phyloP scores from a whole-genome alignment of 2,888 invertebrate genomes.

The Lucinisca nassula region DNA sequence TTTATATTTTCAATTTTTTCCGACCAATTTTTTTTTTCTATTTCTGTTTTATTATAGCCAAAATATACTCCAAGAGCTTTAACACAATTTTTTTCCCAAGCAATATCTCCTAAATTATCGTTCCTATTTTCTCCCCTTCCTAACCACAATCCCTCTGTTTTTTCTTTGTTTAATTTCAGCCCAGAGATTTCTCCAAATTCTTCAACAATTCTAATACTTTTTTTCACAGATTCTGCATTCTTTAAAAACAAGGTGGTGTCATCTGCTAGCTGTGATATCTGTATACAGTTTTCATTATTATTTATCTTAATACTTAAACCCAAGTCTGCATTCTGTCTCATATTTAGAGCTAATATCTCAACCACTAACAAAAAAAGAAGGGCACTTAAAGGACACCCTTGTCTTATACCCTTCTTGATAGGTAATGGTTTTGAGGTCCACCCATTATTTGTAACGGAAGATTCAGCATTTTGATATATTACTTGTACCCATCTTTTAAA shows the following conservation, averaged over 20 bases:
- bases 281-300: too few relatives aligned
- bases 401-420: slow-evolving; percentile 3
- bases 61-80: neutral
- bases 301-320: too few relatives aligned
- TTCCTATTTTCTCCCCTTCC: too few relatives aligned
- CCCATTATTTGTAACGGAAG: slow-evolving; percentile 17
- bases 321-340: neutral
- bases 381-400: slow-evolving; percentile 21
- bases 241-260: slow-evolving; percentile 15
- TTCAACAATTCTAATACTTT: neutral
- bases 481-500: neutral
- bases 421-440: neutral
- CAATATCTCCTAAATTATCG: neutral
- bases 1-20: too few relatives aligned
- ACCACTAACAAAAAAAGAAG: slow-evolving; percentile 18
- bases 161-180: neutral
- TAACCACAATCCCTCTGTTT: neutral
- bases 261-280: slow-evolving; percentile 12
- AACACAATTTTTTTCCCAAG: neutral
- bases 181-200: neutral
- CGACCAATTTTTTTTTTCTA: too few relatives aligned
- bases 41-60: neutral
- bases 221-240: neutral
- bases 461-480: neutral
- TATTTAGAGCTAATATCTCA: slow-evolving; percentile 10